A percentile compares a stretch with the other conserved stretches of the same genome.
Evolutionary conservation across 2,888 invertebrate species (phyloP).

Genomic region (Habrosyne pyritoides): DNA sequence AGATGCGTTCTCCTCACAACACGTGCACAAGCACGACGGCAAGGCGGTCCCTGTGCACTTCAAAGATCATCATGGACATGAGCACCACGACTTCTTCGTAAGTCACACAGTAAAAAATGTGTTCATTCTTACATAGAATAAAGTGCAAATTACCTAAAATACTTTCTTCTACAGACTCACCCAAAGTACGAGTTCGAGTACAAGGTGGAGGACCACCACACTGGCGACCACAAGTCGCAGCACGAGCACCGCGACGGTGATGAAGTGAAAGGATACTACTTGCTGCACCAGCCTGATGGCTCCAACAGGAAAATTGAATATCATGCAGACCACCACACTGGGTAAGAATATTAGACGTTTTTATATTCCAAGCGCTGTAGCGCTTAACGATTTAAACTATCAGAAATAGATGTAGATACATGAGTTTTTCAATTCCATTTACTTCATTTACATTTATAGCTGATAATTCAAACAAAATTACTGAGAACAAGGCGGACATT

Average conservation of each 20-base stretch:
- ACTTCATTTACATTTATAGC: too few species aligned
- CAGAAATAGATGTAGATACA: too few species aligned
- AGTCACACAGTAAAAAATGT: not conserved
- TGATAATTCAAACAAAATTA: too few species aligned
- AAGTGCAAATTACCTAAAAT: too few species aligned
- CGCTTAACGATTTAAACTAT: too few species aligned
- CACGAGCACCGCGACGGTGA: constrained; percentile 76
- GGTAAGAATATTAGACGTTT: not conserved
- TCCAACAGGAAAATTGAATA: constrained; percentile 77
- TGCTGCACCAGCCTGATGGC: constrained; percentile 76
- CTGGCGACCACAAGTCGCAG: constrained; percentile 72
- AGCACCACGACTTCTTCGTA: not conserved
- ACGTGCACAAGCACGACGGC: constrained; percentile 3
- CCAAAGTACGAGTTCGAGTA: constrained; percentile 49
- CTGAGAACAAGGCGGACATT: too few species aligned
- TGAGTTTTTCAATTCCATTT: too few species aligned
- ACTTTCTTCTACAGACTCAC: constrained; percentile 47
- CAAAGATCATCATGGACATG: constrained; percentile 10
- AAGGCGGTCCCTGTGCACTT: constrained; percentile 2
- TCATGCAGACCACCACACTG: constrained; percentile 53
- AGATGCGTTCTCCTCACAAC: constrained; percentile 3
- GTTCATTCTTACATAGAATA: not conserved
- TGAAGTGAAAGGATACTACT: constrained; percentile 57
- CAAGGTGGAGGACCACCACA: constrained; percentile 61
- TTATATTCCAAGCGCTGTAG: too few species aligned